A percentile compares a stretch with the other conserved stretches of the same genome.
These are phyloP conservation scores for Thripadectes ignobilis DNA, from an alignment of 2,797 vertebrate genomes.

Conservation along the genomic window DNA sequence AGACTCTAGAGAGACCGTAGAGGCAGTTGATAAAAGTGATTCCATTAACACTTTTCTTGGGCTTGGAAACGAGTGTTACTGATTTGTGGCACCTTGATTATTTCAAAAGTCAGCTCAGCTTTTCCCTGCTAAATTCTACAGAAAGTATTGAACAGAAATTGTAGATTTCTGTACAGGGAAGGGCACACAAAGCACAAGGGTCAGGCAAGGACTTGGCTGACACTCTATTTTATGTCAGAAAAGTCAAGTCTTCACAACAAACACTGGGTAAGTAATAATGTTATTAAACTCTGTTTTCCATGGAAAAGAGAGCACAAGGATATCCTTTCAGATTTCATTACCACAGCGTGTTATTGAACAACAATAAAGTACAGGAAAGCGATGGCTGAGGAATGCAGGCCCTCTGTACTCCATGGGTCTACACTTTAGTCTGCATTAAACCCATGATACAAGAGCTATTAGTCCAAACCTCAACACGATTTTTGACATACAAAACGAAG, in stretches of 20 bases:
- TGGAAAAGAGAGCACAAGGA: neutral
- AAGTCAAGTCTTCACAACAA: neutral
- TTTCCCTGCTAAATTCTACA: neutral
- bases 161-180: neutral
- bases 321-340: neutral
- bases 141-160: too few species aligned
- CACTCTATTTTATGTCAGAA: neutral
- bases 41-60: neutral
- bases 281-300: neutral
- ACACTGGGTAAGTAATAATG: neutral
- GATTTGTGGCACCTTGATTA: neutral
- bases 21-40: neutral
- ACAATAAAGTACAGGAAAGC: neutral
- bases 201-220: neutral
- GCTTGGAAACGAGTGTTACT: neutral
- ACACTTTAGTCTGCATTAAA: neutral
- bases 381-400: neutral
- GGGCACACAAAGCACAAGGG: neutral
- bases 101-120: neutral
- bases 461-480: neutral
- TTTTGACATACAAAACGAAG: neutral
- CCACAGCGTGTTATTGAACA: neutral
- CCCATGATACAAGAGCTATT: neutral
- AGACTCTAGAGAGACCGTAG: neutral
- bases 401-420: neutral